These are phyloP conservation scores for Agriopis aurantiaria DNA, from an alignment of 2,888 invertebrate genomes.

Conservation along the genomic window DNA sequence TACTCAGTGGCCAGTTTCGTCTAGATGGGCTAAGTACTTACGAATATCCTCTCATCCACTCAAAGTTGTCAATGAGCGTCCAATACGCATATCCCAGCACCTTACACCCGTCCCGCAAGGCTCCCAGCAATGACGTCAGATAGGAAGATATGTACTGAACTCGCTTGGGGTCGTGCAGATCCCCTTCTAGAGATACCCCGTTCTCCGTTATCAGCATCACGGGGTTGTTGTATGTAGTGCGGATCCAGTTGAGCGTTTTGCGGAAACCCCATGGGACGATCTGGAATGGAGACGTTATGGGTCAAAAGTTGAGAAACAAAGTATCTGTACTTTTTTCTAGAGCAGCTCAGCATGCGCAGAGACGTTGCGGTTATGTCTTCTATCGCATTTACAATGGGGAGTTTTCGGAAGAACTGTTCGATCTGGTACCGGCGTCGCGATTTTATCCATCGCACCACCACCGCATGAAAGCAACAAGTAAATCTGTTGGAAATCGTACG, in stretches of 20 bases:
- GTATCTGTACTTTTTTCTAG: no score
- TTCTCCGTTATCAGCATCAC: conserved; percentile 87
- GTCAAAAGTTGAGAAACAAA: not conserved
- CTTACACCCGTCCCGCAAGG: conserved; percentile 86
- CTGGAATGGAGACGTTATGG: conserved; percentile 59
- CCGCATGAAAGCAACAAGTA: no score
- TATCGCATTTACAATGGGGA: no score
- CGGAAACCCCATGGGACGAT: conserved; percentile 89
- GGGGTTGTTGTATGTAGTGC: conserved; percentile 86
- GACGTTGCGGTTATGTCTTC: no score
- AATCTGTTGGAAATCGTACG: no score
- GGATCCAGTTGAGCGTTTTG: conserved; percentile 88
- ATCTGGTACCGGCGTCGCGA: not conserved
- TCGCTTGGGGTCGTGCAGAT: conserved; percentile 77
- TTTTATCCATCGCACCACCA: no score
- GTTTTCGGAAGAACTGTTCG: no score
- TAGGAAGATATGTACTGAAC: conserved; percentile 84
- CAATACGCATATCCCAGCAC: conserved; percentile 90
- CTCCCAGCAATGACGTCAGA: conserved; percentile 74
- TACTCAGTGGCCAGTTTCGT: no score
- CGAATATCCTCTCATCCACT: conserved; percentile 92
- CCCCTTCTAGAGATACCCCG: conserved; percentile 82
- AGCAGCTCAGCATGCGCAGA: no score
- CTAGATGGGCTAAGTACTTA: conserved; percentile 58
- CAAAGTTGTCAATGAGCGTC: conserved; percentile 93